Evolutionary conservation across 2,113 vertebrate genomes (phyloP), one percentile per base, ranked within the genome.

Genomic region (Noturus placidus): DNA sequence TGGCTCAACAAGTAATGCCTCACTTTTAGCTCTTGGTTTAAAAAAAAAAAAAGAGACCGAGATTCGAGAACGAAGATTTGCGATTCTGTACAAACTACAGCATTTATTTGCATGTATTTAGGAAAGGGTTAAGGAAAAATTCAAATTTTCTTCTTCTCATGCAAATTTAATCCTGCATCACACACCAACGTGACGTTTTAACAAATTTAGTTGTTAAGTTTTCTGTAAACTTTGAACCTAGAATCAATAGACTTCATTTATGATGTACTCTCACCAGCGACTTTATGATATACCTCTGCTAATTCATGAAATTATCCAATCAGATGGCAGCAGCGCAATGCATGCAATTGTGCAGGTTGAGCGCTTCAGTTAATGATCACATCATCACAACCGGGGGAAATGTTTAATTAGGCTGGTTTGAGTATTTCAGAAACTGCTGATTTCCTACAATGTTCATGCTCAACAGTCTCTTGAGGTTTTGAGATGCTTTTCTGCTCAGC

Each of bases 1-100:
- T 99, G 97, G 97, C 97, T 99, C 30, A 99, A 98, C 91, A 99
- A 99, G 97, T 99, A 94, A 15, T 13, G 76, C 13, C 79, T 85
- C 5, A 13, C 30, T 50, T 69, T 87, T 19, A 82, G 4, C 74
- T 87, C 5, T 59, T 11, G 65, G 22, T 67, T 15, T 33, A 25
- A 52, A 38, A 22, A 25, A 57, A 54, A 54, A 14, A 50, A 50
- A 50, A 17, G 38, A 38, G 42, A 46, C 0, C 17, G 20, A 17
- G 70, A 25, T 38, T 42, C 3, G 19, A 10, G 8, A 42, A 4
- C 19, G 22, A 38, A 72, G 69, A 35, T 2, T 4, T 50, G 22
- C 4, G 22, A 22, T 35, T 9, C 19, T 10, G 35, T 74, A 22
- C 70, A 76, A 72, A 72, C 38, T 27, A 5, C 10, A 46, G 72